A percentile compares a stretch with the other conserved stretches of the same genome.
Evolutionary conservation across 2,113 vertebrate genomes (phyloP).

Genomic region (Corydoras maculifer): DNA sequence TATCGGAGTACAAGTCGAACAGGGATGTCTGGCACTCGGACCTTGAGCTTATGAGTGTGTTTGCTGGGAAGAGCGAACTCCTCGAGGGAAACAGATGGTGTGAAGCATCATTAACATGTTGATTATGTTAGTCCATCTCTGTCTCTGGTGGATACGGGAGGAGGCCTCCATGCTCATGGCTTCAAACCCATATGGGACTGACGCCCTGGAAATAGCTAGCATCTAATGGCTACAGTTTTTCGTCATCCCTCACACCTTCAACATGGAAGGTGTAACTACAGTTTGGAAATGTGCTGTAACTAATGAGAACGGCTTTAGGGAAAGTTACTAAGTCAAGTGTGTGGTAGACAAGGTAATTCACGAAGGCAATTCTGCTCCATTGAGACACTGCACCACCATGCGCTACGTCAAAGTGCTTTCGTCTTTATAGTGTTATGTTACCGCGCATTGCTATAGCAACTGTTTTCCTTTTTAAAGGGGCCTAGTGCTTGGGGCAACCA

Average conservation of each 20-base stretch:
- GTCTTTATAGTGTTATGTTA: too few species aligned
- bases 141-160: slow-evolving; percentile 29
- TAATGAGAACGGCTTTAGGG: neutral
- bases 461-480: too few species aligned
- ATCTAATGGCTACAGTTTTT: slow-evolving; percentile 34
- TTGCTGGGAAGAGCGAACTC: neutral
- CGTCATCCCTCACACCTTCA: slow-evolving; percentile 26
- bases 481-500: neutral
- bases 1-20: slow-evolving; percentile 9
- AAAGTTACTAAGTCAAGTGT: neutral
- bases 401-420: too few species aligned
- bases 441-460: too few species aligned
- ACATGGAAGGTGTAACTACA: slow-evolving; percentile 27
- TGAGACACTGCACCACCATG: too few species aligned
- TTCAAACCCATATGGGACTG: slow-evolving; percentile 34
- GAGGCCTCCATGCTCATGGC: slow-evolving; percentile 23
- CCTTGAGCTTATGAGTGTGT: slow-evolving; percentile 7
- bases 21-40: slow-evolving; percentile 19
- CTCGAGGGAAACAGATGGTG: slow-evolving; percentile 30
- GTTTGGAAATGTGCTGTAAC: slow-evolving; percentile 8
- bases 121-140: slow-evolving; percentile 27
- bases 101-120: slow-evolving; percentile 39
- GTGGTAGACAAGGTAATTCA: neutral
- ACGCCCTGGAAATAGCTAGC: slow-evolving; percentile 27
- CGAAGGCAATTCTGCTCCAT: too few species aligned